A percentile compares a stretch with the other conserved stretches of the same genome.
These are phyloP conservation scores for Lordiphosa stackelbergi DNA, from an alignment of 1,140 invertebrate species.

Conservation along the genomic window DNA sequence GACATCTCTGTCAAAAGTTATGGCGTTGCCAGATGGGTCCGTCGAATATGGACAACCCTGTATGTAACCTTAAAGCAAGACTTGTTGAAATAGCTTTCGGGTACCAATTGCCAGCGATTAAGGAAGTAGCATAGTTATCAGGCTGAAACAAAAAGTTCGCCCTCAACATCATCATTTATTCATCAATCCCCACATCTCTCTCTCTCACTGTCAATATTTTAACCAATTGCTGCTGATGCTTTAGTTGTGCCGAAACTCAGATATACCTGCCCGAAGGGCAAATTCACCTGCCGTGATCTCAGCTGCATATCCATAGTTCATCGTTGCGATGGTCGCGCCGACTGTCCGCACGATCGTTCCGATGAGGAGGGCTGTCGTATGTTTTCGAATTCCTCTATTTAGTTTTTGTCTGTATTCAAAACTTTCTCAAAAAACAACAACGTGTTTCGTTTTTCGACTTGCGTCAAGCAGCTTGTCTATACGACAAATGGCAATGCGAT, in stretches of 20 bases:
- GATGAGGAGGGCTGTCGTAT: constrained; percentile 81
- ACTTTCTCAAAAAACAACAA: not conserved
- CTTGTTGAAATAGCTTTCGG: no score
- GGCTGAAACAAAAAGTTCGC: no score
- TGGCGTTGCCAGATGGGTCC: no score
- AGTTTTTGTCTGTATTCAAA: not conserved
- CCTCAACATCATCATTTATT: not conserved
- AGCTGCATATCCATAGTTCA: constrained; percentile 84
- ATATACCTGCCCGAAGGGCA: constrained; percentile 78
- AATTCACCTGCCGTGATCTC: constrained; percentile 82
- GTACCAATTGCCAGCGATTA: no score
- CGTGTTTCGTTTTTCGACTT: constrained; percentile 3
- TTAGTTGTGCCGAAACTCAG: constrained; percentile 67
- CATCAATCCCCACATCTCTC: constrained; percentile 10
- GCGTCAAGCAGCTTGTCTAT: constrained; percentile 78
- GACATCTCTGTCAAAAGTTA: no score
- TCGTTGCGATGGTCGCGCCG: constrained; percentile 78
- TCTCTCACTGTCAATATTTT: constrained; percentile 2
- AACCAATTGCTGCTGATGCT: constrained; percentile 5
- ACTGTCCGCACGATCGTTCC: constrained; percentile 80
- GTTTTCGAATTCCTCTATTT: constrained; percentile 42
- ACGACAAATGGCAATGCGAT: constrained; percentile 81
- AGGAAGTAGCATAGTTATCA: no score
- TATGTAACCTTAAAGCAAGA: no score
- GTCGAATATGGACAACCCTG: no score